Conservation (phyloP, 2,888 invertebrate species). For the Caenorhabditis sp. region DNA sequence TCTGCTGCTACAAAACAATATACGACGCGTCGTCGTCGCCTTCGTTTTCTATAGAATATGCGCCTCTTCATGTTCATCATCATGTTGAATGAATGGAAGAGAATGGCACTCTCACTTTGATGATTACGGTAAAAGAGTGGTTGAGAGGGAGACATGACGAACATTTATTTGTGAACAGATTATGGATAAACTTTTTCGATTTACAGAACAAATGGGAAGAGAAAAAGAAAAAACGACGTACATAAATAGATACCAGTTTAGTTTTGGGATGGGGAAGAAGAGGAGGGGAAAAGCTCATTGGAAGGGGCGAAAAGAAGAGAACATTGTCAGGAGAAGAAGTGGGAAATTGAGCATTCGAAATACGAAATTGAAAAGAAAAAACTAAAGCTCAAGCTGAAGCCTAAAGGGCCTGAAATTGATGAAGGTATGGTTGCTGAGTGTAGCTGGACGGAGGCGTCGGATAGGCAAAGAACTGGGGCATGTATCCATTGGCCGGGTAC, state of each 20-base stretch:
- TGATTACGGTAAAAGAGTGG: constrained; percentile 40
- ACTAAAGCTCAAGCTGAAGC: too few species aligned
- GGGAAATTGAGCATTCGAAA: constrained; percentile 6
- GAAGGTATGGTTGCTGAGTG: constrained; percentile 3
- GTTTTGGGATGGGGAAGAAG: constrained; percentile 7
- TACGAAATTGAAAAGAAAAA: not conserved
- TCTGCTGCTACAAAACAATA: constrained; percentile 56
- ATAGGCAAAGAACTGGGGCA: constrained; percentile 35
- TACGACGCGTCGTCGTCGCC: constrained; percentile 20
- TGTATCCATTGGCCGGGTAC: constrained; percentile 34
- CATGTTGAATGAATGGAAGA: constrained; percentile 37
- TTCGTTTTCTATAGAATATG: constrained; percentile 37
- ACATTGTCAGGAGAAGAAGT: constrained; percentile 10
- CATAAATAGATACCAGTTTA: constrained; percentile 43
- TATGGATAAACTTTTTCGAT: not conserved
- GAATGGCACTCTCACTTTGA: constrained; percentile 40
- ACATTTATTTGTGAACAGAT: not conserved
- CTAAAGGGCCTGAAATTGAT: constrained; percentile 1
- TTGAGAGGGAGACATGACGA: not conserved
- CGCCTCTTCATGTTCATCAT: constrained; percentile 56
- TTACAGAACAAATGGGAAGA: not conserved
- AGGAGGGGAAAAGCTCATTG: constrained; percentile 15
- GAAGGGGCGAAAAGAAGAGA: constrained; percentile 3
- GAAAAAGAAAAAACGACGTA: constrained; percentile 20
- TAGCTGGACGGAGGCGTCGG: constrained; percentile 18